Conservation (phyloP, 37 sponge, comb jelly and placozoan genomes). For the Cladorhizidae sp. region DNA sequence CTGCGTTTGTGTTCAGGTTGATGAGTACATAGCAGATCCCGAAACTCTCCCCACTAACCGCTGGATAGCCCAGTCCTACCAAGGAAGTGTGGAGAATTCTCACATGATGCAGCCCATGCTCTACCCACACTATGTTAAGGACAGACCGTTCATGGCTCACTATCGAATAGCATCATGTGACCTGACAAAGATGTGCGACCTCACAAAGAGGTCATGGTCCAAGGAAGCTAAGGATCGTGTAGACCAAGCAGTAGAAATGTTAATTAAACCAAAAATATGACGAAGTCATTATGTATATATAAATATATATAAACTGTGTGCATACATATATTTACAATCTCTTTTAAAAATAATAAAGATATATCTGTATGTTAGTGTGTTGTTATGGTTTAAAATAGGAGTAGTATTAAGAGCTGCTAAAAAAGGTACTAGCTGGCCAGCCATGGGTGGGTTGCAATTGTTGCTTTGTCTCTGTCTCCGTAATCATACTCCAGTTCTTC, state of each 20-base stretch:
- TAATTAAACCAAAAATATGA: not conserved
- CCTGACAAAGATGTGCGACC: conserved; percentile 16
- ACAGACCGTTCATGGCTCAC: conserved; percentile 11
- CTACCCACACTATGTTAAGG: conserved; percentile 31
- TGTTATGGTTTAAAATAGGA: no score
- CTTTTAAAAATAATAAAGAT: not conserved
- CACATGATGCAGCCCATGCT: conserved; percentile 13
- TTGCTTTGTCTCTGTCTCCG: conserved; percentile 73
- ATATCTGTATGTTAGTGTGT: no score
- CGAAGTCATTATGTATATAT: not conserved
- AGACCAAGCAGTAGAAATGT: not conserved
- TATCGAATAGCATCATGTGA: conserved; percentile 15
- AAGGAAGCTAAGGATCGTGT: not conserved
- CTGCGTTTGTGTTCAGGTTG: no score
- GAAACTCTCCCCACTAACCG: conserved; percentile 37
- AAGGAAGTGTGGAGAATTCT: conserved; percentile 24
- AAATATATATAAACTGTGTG: not conserved
- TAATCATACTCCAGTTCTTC: conserved; percentile 94
- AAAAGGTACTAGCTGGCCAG: conserved; percentile 23
- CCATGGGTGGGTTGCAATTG: conserved; percentile 86
- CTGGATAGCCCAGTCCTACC: conserved; percentile 43
- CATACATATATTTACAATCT: not conserved
- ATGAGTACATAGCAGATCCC: conserved; percentile 60
- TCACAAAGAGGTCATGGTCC: not conserved
- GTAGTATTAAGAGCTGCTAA: no score